phyloP scores from a whole-genome alignment of 2,888 invertebrate species.

The Azorinus chamasolen region DNA sequence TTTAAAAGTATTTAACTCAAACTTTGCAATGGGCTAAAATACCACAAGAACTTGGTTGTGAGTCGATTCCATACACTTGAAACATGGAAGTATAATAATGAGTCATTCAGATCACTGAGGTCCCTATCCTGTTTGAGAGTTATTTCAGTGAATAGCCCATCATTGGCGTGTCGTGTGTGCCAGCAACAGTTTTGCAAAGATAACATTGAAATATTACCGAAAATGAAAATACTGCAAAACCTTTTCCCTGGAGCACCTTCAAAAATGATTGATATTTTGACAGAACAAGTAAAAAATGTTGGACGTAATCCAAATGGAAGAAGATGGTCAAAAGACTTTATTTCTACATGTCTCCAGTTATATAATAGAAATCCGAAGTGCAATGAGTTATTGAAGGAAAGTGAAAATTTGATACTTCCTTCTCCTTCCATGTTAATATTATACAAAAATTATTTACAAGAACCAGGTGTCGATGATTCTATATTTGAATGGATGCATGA shows the following conservation, averaged over 20 bases:
- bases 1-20: too few relatives aligned
- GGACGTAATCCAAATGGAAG: constrained; percentile 22
- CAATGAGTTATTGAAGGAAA: constrained; percentile 18
- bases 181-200: constrained; percentile 4
- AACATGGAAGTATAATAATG: not conserved
- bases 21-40: too few relatives aligned
- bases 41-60: constrained; percentile 7
- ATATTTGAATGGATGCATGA: constrained; percentile 53
- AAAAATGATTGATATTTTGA: constrained; percentile 6
- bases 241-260: constrained; percentile 1
- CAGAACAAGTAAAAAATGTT: constrained; percentile 34
- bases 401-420: constrained; percentile 21
- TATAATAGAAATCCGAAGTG: constrained; percentile 39
- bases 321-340: constrained; percentile 38
- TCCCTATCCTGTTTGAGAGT: constrained; percentile 23
- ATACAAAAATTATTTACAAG: constrained; percentile 37
- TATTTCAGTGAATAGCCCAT: not conserved
- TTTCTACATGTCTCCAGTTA: constrained; percentile 24
- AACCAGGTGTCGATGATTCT: constrained; percentile 27
- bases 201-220: not conserved
- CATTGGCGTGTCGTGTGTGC: constrained; percentile 8
- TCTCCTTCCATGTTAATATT: constrained; percentile 13
- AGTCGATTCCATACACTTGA: constrained; percentile 37
- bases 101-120: constrained; percentile 3
- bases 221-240: not conserved